Evolutionary conservation across 2,888 invertebrate species (phyloP).

Genomic region (Drosophila greeni): DNA sequence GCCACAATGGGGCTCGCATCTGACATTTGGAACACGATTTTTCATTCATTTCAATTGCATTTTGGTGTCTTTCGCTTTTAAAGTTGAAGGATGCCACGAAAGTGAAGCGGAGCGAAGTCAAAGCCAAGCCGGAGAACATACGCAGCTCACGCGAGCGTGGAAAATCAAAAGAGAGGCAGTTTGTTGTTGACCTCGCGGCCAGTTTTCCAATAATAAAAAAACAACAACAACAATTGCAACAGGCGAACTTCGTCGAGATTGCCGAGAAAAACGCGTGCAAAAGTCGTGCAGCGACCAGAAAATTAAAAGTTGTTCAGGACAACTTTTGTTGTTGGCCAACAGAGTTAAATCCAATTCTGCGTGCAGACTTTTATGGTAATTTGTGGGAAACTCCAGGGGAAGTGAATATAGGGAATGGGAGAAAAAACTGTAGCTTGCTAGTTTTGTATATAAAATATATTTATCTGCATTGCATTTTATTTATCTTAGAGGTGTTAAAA

Average conservation of each 20-base stretch:
- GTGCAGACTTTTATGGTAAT: conserved; percentile 9
- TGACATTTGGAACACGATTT: conserved; percentile 71
- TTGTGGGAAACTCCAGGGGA: conserved; percentile 4
- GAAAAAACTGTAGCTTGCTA: no score
- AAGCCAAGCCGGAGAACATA: conserved; percentile 30
- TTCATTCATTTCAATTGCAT: conserved; percentile 48
- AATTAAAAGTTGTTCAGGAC: conserved; percentile 50
- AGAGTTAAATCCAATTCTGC: conserved; percentile 16
- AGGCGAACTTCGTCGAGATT: conserved; percentile 52
- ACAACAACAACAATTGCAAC: conserved; percentile 12
- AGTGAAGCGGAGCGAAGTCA: conserved; percentile 47
- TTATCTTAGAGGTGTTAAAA: no score
- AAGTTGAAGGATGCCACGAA: conserved; percentile 70
- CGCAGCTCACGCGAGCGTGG: conserved; percentile 53
- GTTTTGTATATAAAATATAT: neutral
- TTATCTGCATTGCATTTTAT: neutral
- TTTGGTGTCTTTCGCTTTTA: conserved; percentile 49
- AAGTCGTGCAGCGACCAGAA: conserved; percentile 53
- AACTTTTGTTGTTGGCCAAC: conserved; percentile 37
- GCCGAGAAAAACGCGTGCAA: conserved; percentile 61
- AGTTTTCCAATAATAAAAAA: conserved; percentile 61
- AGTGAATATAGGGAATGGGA: neutral
- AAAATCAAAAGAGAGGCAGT: conserved; percentile 65
- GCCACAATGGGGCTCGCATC: conserved; percentile 48
- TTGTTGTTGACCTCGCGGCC: conserved; percentile 62